Evolutionary conservation across 2,113 vertebrate species (phyloP).

Genomic region (human (Homo sapiens)): DNA sequence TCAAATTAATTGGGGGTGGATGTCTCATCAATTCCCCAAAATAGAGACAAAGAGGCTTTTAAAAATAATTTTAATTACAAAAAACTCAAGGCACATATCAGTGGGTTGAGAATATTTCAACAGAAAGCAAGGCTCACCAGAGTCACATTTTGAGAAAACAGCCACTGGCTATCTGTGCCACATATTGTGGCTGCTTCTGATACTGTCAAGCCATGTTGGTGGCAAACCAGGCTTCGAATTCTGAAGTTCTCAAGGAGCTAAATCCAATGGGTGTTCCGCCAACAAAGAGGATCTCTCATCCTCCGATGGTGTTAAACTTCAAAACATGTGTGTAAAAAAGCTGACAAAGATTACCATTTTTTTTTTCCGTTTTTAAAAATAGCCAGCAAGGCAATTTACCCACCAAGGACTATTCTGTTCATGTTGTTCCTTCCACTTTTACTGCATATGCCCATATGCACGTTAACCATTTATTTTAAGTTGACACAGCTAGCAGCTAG

Average conservation of each 20-base stretch:
- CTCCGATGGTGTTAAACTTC: neutral
- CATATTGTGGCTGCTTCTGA: neutral
- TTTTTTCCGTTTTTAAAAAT: neutral
- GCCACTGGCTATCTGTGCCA: accelerated
- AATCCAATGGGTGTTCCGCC: neutral
- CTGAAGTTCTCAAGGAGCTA: neutral
- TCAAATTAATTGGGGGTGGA: neutral
- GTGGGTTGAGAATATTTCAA: neutral
- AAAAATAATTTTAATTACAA: neutral
- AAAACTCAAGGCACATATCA: neutral
- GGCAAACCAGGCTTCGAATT: neutral
- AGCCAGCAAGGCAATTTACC: neutral
- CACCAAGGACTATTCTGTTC: neutral
- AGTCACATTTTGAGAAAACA: neutral
- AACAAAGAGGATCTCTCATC: neutral
- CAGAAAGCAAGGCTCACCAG: neutral
- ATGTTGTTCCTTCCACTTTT: neutral
- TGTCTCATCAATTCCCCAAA: neutral
- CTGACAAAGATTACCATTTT: neutral
- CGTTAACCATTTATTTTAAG: neutral
- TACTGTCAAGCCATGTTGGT: neutral
- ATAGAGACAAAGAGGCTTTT: neutral
- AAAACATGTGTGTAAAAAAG: neutral
- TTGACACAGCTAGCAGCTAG: too few species aligned
- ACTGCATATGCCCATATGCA: accelerated